A percentile compares a stretch with the other conserved stretches of the same genome.
These are phyloP conservation scores for Yoshiicerus persimilis DNA, from an alignment of 1,140 invertebrate genomes.

Conservation along the genomic window DNA sequence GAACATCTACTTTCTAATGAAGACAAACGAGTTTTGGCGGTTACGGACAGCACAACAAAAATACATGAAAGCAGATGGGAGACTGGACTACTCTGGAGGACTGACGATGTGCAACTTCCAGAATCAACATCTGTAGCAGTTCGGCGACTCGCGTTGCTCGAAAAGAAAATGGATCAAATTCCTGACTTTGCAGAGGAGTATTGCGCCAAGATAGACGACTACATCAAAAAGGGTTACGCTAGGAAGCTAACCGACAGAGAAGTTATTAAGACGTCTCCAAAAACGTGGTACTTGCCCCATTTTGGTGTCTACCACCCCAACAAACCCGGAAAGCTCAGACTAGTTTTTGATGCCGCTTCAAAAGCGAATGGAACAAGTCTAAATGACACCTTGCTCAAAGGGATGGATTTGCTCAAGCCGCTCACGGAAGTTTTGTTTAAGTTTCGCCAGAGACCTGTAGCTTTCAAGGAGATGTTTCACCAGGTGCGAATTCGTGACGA, in stretches of 20 bases:
- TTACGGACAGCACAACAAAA: background rate
- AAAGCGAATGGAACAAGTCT: background rate
- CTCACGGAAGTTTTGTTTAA: background rate
- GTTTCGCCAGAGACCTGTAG: background rate
- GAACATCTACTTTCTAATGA: background rate
- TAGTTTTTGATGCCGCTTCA: background rate
- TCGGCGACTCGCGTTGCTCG: background rate
- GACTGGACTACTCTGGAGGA: background rate
- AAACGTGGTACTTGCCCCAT: background rate
- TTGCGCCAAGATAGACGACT: background rate
- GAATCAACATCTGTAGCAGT: background rate
- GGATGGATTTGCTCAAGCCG: background rate
- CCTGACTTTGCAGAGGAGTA: background rate
- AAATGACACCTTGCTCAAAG: background rate
- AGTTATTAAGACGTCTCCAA: background rate
- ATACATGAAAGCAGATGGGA: background rate
- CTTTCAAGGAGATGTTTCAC: background rate
- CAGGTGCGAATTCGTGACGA: background rate
- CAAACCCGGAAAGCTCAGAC: background rate
- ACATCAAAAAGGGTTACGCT: background rate
- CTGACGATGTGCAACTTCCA: background rate
- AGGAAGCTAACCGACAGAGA: background rate
- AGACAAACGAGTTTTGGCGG: background rate
- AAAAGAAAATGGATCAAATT: background rate
- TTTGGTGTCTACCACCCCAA: background rate